A percentile compares a stretch with the other conserved stretches of the same genome.
phyloP scores from a whole-genome alignment of 2,888 invertebrate genomes.

The Chloromyia formosa region DNA sequence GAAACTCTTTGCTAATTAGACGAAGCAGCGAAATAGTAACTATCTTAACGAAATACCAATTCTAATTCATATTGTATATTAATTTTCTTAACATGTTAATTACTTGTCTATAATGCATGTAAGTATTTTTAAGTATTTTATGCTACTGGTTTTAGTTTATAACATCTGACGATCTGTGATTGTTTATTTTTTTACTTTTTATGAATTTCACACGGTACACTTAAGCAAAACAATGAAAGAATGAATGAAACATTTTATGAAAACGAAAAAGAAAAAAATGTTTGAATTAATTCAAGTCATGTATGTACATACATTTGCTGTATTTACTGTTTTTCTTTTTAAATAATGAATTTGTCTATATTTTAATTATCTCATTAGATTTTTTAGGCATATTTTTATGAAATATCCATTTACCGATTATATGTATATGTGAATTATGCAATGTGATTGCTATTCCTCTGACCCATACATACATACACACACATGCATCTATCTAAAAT shows the following conservation, averaged over 20 bases:
- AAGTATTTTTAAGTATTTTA: slow-evolving; percentile 28
- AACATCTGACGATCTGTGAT: slow-evolving; percentile 34
- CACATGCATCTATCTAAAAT: no score
- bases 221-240: slow-evolving; percentile 3
- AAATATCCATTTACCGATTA: slow-evolving; percentile 5
- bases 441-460: slow-evolving; percentile 40
- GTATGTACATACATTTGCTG: background rate
- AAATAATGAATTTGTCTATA: background rate
- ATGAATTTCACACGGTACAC: slow-evolving; percentile 8
- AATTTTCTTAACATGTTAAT: slow-evolving; percentile 7
- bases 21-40: background rate
- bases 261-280: slow-evolving; percentile 2
- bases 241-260: background rate
- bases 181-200: slow-evolving; percentile 28
- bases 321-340: background rate
- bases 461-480: background rate
- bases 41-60: background rate
- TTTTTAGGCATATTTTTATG: no score
- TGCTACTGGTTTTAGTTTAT: slow-evolving; percentile 29
- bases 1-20: slow-evolving; percentile 3
- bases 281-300: background rate
- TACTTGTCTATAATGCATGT: background rate
- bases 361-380: background rate
- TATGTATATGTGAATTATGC: slow-evolving; percentile 17
- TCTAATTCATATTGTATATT: slow-evolving; percentile 15